Base-by-base conservation (phyloP, 2,113 vertebrate genomes). In the Micronisus gabar region DNA sequence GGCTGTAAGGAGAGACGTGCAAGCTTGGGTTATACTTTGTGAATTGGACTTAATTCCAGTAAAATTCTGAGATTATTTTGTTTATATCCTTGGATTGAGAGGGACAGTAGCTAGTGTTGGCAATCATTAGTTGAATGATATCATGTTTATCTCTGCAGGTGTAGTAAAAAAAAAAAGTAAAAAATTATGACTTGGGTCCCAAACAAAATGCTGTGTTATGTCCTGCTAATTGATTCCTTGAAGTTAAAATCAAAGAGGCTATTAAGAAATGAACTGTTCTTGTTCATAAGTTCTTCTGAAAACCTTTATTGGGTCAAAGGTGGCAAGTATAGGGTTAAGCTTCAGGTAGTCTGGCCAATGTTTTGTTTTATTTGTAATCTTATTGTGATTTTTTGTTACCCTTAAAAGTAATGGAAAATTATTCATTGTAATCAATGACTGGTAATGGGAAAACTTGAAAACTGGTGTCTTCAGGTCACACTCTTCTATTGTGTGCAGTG, bases 371-470 rank as follows among this genome's bases (percentile, higher is more conserved):
- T 48, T 91, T 90, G 67, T 66, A 41, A 94, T 15, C 43, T 91
- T 74, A 67, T 8, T 80, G 83, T 94, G 61, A 72, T 76, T 92
- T 10, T 53, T 47, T 92, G 78, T 89, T 91, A 84, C 62, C 66
- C 47, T 81, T 87, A 25, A 86, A 93, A 91, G 8, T 66, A 81
- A 80, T 88, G 72, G 56, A 43, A 79, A 81, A 40, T 36, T 30
- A 78, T 10, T 80, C 30, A 62, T 81, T 96, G 73, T 91, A 95
- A 88, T 83, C 67, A 6, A 84, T 89, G 76, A 90, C 80, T 95
- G 83, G 47, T 78, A 89, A 93, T 47, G 70, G 78, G 78, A 91
- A 94, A 93, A 92, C 67, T 95, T 96, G 94, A 95, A 95, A 94
- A 81, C 41, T 23, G 48, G 15, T 91, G 63, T 93, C 74, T 97